Base-by-base conservation (phyloP, 2,797 vertebrate species). In the Eulemur albifrons region DNA sequence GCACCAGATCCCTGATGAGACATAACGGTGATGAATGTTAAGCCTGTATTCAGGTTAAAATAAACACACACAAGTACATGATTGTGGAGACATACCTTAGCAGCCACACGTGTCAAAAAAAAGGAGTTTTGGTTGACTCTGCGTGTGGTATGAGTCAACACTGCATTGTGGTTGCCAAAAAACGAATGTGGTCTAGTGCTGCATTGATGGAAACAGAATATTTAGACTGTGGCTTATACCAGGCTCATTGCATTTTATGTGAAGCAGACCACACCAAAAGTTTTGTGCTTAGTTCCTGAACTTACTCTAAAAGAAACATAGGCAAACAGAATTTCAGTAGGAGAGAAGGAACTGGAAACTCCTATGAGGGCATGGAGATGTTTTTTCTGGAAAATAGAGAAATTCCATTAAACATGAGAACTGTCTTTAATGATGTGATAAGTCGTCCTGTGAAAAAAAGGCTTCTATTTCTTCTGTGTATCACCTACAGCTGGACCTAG, bases 81-180 rank as follows among this genome's bases (percentile, higher is more conserved):
- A 38, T 0, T 20, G 20, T n/a, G 65, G 25, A 90, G 89, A 80
- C 54, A 82, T 12, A 81, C 23, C 59, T 92, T 3, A 54, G 54
- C 65, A 92, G 70, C 43, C 76, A 17, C 50, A 35, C 12, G 63
- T 52, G 69, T 90, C 67, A 86, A 65, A 57, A 43, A 57, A 88
- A 35, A 20, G 57, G 72, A 77, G 52, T 76, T 79, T 57, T 35
- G 65, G 83, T 81, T 80, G 72, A 88, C 81, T 43, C 32, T 50
- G 35, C 12, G 25, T 92, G 32, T 12, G 43, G 69, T 59, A 27
- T 96, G 96, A 97, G 89, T 97, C 93, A 97, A 67, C 72, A n/a
- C 10, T 10, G 63, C 20, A 30, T 9, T 27, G 75, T n/a, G 87
- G 72, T 27, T 94, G 93, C 72, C 80, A 89, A 69, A 90, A 92